These are phyloP conservation scores for Enteromius unitaeniatus DNA, from an alignment of 2,797 vertebrate genomes.

Conservation along the genomic window DNA sequence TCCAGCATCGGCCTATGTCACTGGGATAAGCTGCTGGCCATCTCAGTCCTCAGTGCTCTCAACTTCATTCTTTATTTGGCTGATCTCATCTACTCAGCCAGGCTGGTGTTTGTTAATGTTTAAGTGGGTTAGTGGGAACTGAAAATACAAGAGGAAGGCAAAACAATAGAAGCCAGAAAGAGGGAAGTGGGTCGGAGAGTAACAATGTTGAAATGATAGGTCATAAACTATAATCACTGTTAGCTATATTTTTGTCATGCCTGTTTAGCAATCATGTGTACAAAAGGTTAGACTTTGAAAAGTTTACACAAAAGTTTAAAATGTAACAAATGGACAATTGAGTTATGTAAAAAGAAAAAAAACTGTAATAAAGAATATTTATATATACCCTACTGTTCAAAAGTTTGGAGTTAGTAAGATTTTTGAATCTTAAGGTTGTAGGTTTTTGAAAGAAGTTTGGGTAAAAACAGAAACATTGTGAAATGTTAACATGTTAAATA, in stretches of 20 bases:
- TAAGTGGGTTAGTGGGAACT: slow-evolving; percentile 58
- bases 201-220: slow-evolving; percentile 11
- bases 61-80: slow-evolving; percentile 81
- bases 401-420: not conserved
- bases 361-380: not conserved
- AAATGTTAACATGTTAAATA: not conserved
- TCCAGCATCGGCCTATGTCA: slow-evolving; percentile 52
- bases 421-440: not conserved
- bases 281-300: not conserved
- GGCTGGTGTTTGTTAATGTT: slow-evolving; percentile 76
- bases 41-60: slow-evolving; percentile 75
- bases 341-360: not conserved
- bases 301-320: not conserved
- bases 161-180: not conserved
- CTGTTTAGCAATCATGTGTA: slow-evolving; percentile 40
- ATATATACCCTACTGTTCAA: not conserved
- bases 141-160: not conserved
- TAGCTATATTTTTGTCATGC: slow-evolving; percentile 1
- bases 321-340: not conserved
- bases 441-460: not conserved
- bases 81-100: slow-evolving; percentile 80
- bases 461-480: not conserved
- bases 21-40: slow-evolving; percentile 75
- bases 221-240: slow-evolving; percentile 11
- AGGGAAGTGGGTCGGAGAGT: not conserved